phyloP scores from a whole-genome alignment of 2,888 invertebrate species.

The Galeopsomyia nigrocyanea region DNA sequence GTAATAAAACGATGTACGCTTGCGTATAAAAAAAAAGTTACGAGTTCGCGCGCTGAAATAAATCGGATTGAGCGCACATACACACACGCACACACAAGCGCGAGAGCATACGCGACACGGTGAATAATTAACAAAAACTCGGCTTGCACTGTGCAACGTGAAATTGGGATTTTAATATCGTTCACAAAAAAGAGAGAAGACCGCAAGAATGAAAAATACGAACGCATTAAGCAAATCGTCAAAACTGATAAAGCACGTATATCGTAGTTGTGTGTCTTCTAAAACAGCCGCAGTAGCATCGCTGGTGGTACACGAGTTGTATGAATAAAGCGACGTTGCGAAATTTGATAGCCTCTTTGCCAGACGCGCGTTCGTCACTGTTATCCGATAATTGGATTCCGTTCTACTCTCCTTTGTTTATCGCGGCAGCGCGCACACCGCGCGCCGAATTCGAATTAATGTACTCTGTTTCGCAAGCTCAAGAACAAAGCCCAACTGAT shows the following conservation, averaged over 20 bases:
- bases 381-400: slow-evolving; percentile 35
- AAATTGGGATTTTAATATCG: too few species aligned
- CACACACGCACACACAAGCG: not conserved
- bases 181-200: too few species aligned
- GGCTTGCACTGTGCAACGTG: too few species aligned
- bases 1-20: too few species aligned
- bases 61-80: slow-evolving; percentile 1
- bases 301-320: slow-evolving; percentile 6
- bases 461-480: not conserved
- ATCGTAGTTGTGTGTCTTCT: not conserved
- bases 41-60: not conserved
- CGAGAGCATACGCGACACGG: not conserved
- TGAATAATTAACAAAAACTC: too few species aligned
- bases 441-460: slow-evolving; percentile 3
- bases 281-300: not conserved
- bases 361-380: slow-evolving; percentile 25
- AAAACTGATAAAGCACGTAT: slow-evolving; percentile 8
- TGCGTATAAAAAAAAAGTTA: too few species aligned
- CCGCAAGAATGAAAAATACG: too few species aligned
- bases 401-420: slow-evolving; percentile 19
- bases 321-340: slow-evolving; percentile 26
- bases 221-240: too few species aligned
- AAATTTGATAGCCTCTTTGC: slow-evolving; percentile 37
- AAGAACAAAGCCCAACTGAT: not conserved
- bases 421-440: not conserved